A percentile compares a stretch with the other conserved stretches of the same genome.
Conservation (phyloP, 2,113 vertebrate genomes). For the Calidris pygmaea region DNA sequence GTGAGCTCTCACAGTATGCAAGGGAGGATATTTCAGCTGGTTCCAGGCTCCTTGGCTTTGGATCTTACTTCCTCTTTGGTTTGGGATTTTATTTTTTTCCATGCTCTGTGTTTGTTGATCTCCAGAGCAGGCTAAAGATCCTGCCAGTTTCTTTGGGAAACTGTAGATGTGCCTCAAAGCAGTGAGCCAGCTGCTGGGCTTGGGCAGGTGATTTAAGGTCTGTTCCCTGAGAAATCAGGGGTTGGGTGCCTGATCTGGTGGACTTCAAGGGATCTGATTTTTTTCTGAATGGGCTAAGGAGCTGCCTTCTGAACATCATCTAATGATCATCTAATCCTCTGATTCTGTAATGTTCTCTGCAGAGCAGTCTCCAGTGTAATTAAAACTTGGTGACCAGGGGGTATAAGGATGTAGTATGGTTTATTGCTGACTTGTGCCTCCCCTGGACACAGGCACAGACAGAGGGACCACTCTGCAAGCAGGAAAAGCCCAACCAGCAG, state of each 20-base stretch:
- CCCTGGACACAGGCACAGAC: background rate
- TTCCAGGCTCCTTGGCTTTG: background rate
- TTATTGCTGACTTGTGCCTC: background rate
- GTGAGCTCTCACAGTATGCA: background rate
- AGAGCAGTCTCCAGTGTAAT: fast-evolving
- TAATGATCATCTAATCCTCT: background rate
- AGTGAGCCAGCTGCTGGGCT: background rate
- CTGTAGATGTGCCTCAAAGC: background rate
- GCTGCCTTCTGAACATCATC: background rate
- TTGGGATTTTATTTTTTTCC: background rate
- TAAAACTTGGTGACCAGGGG: background rate
- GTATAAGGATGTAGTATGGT: background rate
- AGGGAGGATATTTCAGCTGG: background rate
- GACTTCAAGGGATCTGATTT: background rate
- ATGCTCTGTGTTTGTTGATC: background rate
- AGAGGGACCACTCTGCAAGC: background rate
- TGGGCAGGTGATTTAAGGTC: background rate
- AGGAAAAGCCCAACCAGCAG: background rate
- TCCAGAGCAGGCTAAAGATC: background rate
- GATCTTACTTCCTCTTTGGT: background rate
- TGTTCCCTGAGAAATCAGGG: background rate
- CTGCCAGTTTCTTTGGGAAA: background rate
- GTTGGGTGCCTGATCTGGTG: background rate
- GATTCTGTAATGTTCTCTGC: no score
- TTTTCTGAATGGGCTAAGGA: background rate